Base-by-base conservation (phyloP, 1,140 invertebrate species). In the Berghia stephanieae region DNA sequence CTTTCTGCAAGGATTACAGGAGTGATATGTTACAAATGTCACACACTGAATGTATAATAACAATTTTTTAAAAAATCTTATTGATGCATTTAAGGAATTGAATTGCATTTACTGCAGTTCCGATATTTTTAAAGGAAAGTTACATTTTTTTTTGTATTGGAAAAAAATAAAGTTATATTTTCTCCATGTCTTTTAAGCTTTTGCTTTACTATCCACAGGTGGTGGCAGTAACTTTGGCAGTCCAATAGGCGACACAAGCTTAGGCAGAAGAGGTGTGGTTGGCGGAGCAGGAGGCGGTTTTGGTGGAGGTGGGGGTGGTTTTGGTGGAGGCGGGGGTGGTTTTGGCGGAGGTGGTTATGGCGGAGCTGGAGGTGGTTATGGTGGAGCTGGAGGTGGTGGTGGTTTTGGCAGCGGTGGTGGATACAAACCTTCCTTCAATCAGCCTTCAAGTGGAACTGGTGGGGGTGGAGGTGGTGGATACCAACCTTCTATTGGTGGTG, bases 401-500 rank as follows among this genome's bases (percentile, higher is more conserved):
- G 57, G 2, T 16, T 71, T 52, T 8, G 27, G 24, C 24, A 16
- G 8, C 10, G 67, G 40, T 36, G 40, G 10, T 24, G 57, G 57
- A 16, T 27, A 63, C 57, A 16, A 63, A 31, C 34, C 57, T 8
- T 76, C 74, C 18, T 76, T 76, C 52, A 46, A 63, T 8, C 72
- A 76, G n/a, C n/a, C 60, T 16, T 10, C 57, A 31, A 31, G n/a
- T n/a, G n/a, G 6, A 8, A 67, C 21, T 52, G 70, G 42, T 34
- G 66, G 24, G 27, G 67, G 21, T 31, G 40, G 24, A 21, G 31
- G 46, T 18, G 34, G 16, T 38, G 57, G 55, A 16, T 31, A 70
- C 44, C 74, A 72, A 44, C 55, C 79, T 57, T 76, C 70, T 27
- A 34, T 66, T 40, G 78, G 77, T 57, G 70, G 77, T 21, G 70